A percentile compares a stretch with the other conserved stretches of the same genome.
Evolutionary conservation across 2,797 vertebrate species (phyloP).

Genomic region (Heliangelus exortis): DNA sequence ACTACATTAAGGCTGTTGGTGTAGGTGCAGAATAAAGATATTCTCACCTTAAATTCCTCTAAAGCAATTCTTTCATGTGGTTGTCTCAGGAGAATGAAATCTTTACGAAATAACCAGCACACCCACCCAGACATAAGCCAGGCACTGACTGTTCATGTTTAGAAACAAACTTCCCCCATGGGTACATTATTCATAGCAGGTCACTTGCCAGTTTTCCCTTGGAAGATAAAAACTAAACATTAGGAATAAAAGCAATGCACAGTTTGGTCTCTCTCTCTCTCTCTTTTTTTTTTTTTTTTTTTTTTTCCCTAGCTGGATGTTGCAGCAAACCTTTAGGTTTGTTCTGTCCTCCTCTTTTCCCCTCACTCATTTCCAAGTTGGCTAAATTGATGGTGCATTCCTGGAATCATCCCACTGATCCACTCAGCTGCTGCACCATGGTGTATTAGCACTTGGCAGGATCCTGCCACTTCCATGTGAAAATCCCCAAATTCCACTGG

Average conservation of each 20-base stretch:
- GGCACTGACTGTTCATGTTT: conserved; percentile 46
- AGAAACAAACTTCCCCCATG: conserved; percentile 66
- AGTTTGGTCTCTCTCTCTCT: neutral
- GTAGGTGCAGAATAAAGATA: conserved; percentile 48
- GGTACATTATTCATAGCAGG: conserved; percentile 54
- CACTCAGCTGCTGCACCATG: neutral
- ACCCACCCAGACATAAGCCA: conserved; percentile 62
- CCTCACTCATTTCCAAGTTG: neutral
- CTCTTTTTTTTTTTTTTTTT: neutral
- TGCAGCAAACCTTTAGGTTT: neutral
- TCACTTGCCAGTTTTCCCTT: conserved; percentile 61
- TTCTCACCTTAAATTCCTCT: conserved; percentile 60
- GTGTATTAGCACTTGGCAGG: neutral
- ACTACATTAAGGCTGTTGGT: conserved; percentile 9
- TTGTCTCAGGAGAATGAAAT: conserved; percentile 39
- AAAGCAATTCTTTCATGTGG: conserved; percentile 62
- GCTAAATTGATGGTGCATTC: neutral
- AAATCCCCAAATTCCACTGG: neutral
- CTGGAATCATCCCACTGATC: neutral
- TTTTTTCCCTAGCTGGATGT: neutral
- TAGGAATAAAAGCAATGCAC: neutral
- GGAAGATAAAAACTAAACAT: conserved; percentile 50
- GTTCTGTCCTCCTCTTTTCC: neutral
- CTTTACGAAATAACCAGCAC: conserved; percentile 52
- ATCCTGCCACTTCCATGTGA: neutral